These are phyloP conservation scores for Lota lota DNA, from an alignment of 2,113 vertebrate species.

Conservation along the genomic window DNA sequence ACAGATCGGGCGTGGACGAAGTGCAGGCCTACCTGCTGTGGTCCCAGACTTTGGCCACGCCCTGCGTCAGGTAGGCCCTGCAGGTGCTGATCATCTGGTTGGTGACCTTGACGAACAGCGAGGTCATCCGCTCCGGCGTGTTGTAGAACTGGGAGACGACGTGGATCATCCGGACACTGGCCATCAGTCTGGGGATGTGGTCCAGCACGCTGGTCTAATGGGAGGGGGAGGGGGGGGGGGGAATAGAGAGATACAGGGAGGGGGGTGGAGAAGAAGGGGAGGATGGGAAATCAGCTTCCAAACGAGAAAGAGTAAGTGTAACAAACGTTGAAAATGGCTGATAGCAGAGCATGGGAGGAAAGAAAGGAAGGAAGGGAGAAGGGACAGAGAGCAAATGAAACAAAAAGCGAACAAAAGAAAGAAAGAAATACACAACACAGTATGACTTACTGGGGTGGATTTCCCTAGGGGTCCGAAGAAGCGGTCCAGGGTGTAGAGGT, in stretches of 20 bases:
- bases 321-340: too few relatives aligned
- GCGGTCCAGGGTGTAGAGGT: conserved; percentile 74
- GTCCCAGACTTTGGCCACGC: conserved; percentile 77
- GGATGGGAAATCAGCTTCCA: background rate
- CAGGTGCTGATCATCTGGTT: conserved; percentile 82
- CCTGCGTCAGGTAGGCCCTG: conserved; percentile 70
- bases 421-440: background rate
- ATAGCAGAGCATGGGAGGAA: too few relatives aligned
- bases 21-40: conserved; percentile 66
- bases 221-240: background rate
- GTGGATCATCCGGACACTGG: conserved; percentile 75
- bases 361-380: background rate
- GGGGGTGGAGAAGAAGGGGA: background rate
- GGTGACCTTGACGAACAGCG: conserved; percentile 83
- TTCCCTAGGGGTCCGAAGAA: conserved; percentile 72
- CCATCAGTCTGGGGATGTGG: conserved; percentile 76
- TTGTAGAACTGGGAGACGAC: conserved; percentile 76
- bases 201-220: conserved; percentile 66
- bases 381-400: background rate
- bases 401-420: background rate
- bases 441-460: conserved; percentile 71
- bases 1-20: too few relatives aligned
- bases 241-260: background rate
- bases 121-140: conserved; percentile 78
- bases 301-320: background rate